Base-by-base conservation (phyloP, 2,113 vertebrate species). In the Actinemys pallida region DNA sequence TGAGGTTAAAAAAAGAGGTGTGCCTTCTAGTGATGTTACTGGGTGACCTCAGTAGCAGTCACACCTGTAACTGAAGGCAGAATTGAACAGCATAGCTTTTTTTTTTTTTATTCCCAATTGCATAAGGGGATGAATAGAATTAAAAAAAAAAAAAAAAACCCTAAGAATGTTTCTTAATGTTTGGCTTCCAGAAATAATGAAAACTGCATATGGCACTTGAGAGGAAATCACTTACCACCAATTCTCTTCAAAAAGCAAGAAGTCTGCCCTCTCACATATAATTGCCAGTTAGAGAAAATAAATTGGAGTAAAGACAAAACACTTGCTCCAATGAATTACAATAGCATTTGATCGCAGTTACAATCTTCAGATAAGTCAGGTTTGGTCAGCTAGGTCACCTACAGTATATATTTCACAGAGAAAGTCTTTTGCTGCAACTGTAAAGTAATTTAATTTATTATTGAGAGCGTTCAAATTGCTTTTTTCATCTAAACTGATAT, bases 31-130 rank as follows among this genome's bases (percentile, higher is more conserved):
- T 39, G 56, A 53, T 47, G 42, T 12, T 42, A 54, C 29, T 39
- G 9, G 22, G 13, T 75, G 19, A 87, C 72, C 3, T 49, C 19
- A 3, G 52, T 35, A 19, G 25, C 10, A 35, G 31, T 16, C 20
- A 78, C 13, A 20, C 12, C 2, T 27, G 13, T 59, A 5, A 39
- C 10, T 5, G 65, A 42, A 0, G 1, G 25, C 82, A 79, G 25
- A 83, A 42, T 79, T 56, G 79, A 39, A 79, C 25, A 90, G 62
- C 62, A 93, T 2, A 14, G 65, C 53, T 54, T 20, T 39, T 12
- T 0, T 29, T 47, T 56, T 88, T 50, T n/a, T n/a, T n/a, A 89
- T 31, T 86, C 24, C 39, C 31, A 24, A 8, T 78, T 25, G 10
- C 85, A 53, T 53, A 57, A 52, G 53, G 13, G 47, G 2, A 11